Evolutionary conservation across 2,113 vertebrate genomes (phyloP).

Genomic region (Salvelinus sp.): DNA sequence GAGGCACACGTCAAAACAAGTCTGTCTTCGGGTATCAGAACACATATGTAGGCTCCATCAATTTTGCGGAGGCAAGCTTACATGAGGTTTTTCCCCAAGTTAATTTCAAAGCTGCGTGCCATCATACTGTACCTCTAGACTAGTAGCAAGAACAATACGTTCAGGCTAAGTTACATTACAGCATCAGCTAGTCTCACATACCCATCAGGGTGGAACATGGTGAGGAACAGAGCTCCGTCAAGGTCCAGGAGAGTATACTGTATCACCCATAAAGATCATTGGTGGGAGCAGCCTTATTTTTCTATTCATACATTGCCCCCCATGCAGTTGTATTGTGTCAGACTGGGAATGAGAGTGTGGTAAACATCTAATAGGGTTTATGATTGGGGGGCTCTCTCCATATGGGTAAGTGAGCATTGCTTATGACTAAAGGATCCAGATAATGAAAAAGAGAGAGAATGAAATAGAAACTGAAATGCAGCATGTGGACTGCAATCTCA

Average conservation of each 20-base stretch:
- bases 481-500: too few relatives aligned
- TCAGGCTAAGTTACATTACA: conserved; percentile 12
- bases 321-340: too few relatives aligned
- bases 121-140: conserved; percentile 28
- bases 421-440: too few relatives aligned
- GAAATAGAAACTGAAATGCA: too few relatives aligned
- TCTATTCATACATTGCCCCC: too few relatives aligned
- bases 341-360: too few relatives aligned
- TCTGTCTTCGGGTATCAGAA: conserved; percentile 1
- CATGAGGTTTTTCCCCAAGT: conserved; percentile 5
- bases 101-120: conserved; percentile 19
- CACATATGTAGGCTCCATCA: not conserved
- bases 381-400: too few relatives aligned
- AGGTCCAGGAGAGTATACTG: not conserved
- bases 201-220: not conserved
- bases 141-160: conserved; percentile 23
- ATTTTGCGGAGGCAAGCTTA: conserved; percentile 8
- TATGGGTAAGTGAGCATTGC: too few relatives aligned
- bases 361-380: too few relatives aligned
- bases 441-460: too few relatives aligned
- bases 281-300: conserved; percentile 18
- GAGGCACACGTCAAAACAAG: conserved; percentile 39
- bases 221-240: not conserved
- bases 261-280: too few relatives aligned
- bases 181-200: conserved; percentile 31